These are phyloP conservation scores for Polyommatus iphigenia DNA, from an alignment of 2,888 invertebrate genomes.

Conservation along the genomic window DNA sequence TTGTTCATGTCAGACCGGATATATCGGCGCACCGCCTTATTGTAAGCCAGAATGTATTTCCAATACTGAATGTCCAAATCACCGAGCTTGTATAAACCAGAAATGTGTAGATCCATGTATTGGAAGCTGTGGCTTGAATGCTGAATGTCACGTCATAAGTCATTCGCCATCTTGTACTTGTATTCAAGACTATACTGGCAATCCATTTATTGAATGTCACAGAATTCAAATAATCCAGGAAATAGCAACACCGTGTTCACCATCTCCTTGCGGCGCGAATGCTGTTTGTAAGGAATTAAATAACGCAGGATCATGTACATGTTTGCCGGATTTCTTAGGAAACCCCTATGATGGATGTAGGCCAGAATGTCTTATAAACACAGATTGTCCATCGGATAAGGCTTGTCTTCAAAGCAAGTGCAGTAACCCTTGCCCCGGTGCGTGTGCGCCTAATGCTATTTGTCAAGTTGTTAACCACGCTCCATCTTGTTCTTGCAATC, in stretches of 20 bases:
- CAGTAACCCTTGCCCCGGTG: conserved; percentile 88
- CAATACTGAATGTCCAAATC: conserved; percentile 86
- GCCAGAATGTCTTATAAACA: conserved; percentile 86
- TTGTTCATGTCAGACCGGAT: conserved; percentile 86
- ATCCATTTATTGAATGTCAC: conserved; percentile 86
- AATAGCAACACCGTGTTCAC: conserved; percentile 78
- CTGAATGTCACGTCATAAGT: conserved; percentile 87
- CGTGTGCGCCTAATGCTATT: conserved; percentile 87
- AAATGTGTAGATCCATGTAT: conserved; percentile 89
- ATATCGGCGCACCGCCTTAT: conserved; percentile 85
- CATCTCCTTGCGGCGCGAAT: conserved; percentile 84
- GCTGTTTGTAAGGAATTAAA: conserved; percentile 82
- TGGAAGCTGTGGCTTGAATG: conserved; percentile 85
- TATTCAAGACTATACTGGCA: conserved; percentile 83
- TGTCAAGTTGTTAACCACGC: conserved; percentile 87
- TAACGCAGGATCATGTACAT: conserved; percentile 84
- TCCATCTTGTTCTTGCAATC: conserved; percentile 84
- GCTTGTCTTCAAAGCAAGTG: conserved; percentile 88
- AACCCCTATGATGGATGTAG: conserved; percentile 89
- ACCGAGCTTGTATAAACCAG: conserved; percentile 86
- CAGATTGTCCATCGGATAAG: conserved; percentile 85
- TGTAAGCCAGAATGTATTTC: conserved; percentile 90
- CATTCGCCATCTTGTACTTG: conserved; percentile 88
- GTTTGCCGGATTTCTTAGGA: conserved; percentile 86
- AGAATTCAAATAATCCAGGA: conserved; percentile 62